Conservation (phyloP, 2,113 vertebrate genomes). For the Numida meleagris region DNA sequence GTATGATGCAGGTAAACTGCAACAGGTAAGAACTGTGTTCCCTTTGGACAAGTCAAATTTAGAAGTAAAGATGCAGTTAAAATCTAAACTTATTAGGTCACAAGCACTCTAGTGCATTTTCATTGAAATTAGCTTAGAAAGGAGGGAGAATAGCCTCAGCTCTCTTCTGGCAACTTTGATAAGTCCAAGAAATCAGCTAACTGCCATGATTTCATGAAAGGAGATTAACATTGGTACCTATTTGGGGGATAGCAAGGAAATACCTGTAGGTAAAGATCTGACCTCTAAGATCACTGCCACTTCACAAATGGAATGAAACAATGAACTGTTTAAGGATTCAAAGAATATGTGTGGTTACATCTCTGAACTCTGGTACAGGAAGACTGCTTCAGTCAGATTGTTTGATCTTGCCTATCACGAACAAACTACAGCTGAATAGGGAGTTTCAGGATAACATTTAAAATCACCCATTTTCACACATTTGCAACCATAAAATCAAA, state of each 20-base stretch:
- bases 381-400: background rate
- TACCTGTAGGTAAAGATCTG: background rate
- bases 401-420: background rate
- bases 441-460: background rate
- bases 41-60: background rate
- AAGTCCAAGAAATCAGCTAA: background rate
- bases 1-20: background rate
- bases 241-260: background rate
- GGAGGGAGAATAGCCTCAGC: accelerated
- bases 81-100: background rate
- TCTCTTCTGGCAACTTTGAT: background rate
- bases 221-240: background rate
- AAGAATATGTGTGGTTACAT: background rate
- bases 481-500: background rate
- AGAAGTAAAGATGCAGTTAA: background rate
- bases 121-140: background rate
- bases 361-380: background rate
- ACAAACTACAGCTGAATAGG: background rate
- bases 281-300: background rate
- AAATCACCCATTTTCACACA: background rate
- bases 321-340: background rate
- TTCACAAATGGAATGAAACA: background rate
- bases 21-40: background rate
- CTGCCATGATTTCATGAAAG: background rate
- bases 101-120: background rate